Conservation (phyloP, 2,113 vertebrate genomes). For the Hippocampus mohnikei region DNA sequence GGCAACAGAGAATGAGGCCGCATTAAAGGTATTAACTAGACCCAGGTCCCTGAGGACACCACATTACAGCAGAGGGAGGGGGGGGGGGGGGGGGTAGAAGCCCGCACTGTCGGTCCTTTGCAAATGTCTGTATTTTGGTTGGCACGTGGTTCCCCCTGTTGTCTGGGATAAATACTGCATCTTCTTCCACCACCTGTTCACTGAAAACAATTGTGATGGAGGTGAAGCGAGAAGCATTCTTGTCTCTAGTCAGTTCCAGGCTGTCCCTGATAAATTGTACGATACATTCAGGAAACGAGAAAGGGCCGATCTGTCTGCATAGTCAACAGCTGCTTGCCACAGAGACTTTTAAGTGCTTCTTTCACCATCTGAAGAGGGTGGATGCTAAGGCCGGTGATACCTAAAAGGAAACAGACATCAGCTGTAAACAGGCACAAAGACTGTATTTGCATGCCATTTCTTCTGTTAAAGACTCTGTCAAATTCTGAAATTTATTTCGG, state of each 20-base stretch:
- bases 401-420: conserved; percentile 63
- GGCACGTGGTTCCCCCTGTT: conserved; percentile 68
- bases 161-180: conserved; percentile 71
- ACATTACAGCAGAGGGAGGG: conserved; percentile 57
- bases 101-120: conserved; percentile 48
- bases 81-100: conserved; percentile 49
- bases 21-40: conserved; percentile 61
- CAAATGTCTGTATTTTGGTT: conserved; percentile 54
- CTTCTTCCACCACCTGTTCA: conserved; percentile 44
- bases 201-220: conserved; percentile 57
- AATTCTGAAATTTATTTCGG: background rate
- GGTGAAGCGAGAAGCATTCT: conserved; percentile 47
- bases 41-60: conserved; percentile 65
- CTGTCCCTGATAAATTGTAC: conserved; percentile 62
- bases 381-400: conserved; percentile 90
- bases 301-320: conserved; percentile 58
- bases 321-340: conserved; percentile 62
- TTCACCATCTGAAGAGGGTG: conserved; percentile 44
- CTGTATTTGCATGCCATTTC: background rate
- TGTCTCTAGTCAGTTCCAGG: conserved; percentile 53
- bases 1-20: conserved; percentile 70
- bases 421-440: background rate
- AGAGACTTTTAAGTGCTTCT: conserved; percentile 67
- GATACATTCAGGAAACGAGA: conserved; percentile 75
- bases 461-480: background rate